Percentiles rank a stretch among this genome's conserved stretches.
Conservation (phyloP, 2,888 invertebrate genomes). For the Dryobota labecula region DNA sequence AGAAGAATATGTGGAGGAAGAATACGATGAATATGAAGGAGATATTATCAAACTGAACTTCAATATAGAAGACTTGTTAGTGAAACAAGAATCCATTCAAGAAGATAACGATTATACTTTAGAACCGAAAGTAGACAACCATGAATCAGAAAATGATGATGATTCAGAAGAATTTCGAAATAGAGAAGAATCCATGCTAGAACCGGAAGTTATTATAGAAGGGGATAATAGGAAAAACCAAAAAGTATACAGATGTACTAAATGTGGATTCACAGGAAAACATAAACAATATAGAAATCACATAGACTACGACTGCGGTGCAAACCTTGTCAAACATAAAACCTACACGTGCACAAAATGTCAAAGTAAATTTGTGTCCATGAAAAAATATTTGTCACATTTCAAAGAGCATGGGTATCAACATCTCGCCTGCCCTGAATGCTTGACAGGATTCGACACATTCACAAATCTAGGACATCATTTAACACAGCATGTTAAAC, state of each 20-base stretch:
- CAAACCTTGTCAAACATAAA: accelerated
- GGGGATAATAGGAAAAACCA: accelerated
- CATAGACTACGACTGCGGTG: neutral
- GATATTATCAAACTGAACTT: slow-evolving; percentile 55
- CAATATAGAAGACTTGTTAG: slow-evolving; percentile 25
- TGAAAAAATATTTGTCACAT: slow-evolving; percentile 68
- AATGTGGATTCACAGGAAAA: slow-evolving; percentile 50
- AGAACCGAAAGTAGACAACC: too few species aligned
- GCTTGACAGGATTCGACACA: slow-evolving; percentile 4
- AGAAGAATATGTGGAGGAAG: slow-evolving; percentile 14
- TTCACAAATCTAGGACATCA: slow-evolving; percentile 43
- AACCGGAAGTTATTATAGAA: neutral
- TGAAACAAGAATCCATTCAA: slow-evolving; percentile 20
- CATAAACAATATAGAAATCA: slow-evolving; percentile 62
- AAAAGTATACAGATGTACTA: slow-evolving; percentile 58
- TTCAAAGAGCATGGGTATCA: slow-evolving; percentile 64
- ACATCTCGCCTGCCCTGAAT: slow-evolving; percentile 65
- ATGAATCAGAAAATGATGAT: neutral
- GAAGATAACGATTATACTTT: neutral
- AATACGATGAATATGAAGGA: slow-evolving; percentile 43
- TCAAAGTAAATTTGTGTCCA: neutral
- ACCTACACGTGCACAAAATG: slow-evolving; percentile 66
- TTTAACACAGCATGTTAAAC: slow-evolving; percentile 65
- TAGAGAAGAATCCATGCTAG: neutral
- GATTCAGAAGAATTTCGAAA: neutral